These are phyloP conservation scores for Papilio protenor DNA, from an alignment of 2,888 invertebrate genomes.

Conservation along the genomic window DNA sequence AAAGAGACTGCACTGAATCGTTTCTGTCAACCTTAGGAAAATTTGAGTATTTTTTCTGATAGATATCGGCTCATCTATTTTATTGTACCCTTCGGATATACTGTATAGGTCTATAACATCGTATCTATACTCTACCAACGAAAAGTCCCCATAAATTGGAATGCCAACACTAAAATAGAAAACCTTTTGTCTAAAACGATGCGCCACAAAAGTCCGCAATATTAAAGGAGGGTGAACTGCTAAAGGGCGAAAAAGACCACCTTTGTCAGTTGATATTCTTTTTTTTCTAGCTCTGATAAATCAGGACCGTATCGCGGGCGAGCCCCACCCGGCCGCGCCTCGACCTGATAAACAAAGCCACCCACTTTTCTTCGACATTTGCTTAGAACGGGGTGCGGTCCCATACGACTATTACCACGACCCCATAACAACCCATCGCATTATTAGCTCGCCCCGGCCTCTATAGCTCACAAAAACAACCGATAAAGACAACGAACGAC, in stretches of 20 bases:
- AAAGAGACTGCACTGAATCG: neutral
- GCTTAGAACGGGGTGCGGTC: constrained; percentile 70
- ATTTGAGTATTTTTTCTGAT: neutral
- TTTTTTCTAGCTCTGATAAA: constrained; percentile 69
- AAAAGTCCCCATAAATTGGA: constrained; percentile 25
- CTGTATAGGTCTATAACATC: neutral
- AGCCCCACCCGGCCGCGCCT: constrained; percentile 71
- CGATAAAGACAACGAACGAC: constrained; percentile 75
- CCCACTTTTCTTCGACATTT: constrained; percentile 73
- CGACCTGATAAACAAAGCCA: constrained; percentile 64
- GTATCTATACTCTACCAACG: constrained; percentile 1
- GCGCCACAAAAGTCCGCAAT: constrained; percentile 41
- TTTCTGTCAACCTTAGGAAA: neutral
- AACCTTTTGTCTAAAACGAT: constrained; percentile 34
- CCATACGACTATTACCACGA: constrained; percentile 65
- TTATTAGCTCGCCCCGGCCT: constrained; percentile 64
- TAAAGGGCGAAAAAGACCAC: constrained; percentile 57
- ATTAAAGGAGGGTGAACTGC: constrained; percentile 40
- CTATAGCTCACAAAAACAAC: constrained; percentile 68
- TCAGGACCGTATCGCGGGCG: constrained; percentile 61
- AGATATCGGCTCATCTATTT: neutral
- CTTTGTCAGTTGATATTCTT: constrained; percentile 65
- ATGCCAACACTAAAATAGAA: constrained; percentile 34
- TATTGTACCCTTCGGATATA: constrained; percentile 1
- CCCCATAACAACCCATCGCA: constrained; percentile 67